Evolutionary conservation across 2,797 vertebrate species (phyloP), one percentile per base, ranked within the genome.

Genomic region (Percopsis omiscomaycus): DNA sequence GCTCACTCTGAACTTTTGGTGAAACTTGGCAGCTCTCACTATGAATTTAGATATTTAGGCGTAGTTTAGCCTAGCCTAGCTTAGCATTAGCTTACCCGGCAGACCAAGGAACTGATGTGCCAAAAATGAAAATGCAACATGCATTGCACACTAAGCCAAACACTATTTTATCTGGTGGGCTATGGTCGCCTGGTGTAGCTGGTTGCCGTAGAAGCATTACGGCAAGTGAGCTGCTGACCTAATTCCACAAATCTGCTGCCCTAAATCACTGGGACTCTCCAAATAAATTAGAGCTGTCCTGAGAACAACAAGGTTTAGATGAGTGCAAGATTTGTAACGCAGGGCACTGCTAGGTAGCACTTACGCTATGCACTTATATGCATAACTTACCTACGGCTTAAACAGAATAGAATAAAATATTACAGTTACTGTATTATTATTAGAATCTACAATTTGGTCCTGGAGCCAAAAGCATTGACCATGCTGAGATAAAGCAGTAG

Each of bases 181-280:
- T 14, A 5, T 16, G 64, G 69, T 67, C 60, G 57, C 73, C 66
- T 69, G 61, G 55, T 78, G 66, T 66, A 79, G 74, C 80, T 77
- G 78, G 79, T 63, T 84, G 82, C 82, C 80, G 73, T 77, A 15
- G 10, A 78, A 72, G 73, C 59, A 71, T 88, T 89, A 88, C 82
- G 75, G 86, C 82, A 66, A 81, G 68, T 68, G 70, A 82, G 82
- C 80, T 79, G 80, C 86, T 91, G 89, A 90, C 89, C 89, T 88
- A 91, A 89, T 90, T 92, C 89, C 77, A 84, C 85, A 90, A 90
- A 91, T 89, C 88, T 87, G 86, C 56, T 86, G 86, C 68, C 88
- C 88, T 88, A 88, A 91, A 90, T 90, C 82, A 89, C 74, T 66
- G 74, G 80, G 79, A 84, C 78, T 84, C 84, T 83, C 74, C 79